Conservation (phyloP, 2,888 invertebrate species). For the Willowsia nigromaculata region DNA sequence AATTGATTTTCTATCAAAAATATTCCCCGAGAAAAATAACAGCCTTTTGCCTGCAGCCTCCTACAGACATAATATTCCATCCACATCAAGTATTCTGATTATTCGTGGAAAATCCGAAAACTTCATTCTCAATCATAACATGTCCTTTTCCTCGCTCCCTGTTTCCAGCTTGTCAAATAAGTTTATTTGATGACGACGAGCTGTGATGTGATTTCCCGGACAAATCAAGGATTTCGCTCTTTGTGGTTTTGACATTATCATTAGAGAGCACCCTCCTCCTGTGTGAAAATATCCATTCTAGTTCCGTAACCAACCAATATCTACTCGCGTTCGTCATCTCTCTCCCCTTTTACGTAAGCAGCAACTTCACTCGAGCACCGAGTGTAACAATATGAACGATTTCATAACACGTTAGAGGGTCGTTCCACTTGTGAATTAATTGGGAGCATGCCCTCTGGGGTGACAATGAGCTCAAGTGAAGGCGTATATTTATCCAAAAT, state of each 20-base stretch:
- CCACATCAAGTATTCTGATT: no score
- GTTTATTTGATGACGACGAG: neutral
- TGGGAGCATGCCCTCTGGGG: constrained; percentile 39
- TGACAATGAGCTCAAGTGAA: constrained; percentile 44
- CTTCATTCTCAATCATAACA: no score
- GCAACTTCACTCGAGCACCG: no score
- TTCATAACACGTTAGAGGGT: no score
- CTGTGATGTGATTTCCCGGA: neutral
- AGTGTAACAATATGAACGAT: no score
- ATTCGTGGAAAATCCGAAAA: no score
- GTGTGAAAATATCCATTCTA: neutral
- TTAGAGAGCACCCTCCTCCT: neutral
- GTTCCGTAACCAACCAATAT: neutral
- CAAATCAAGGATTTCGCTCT: constrained; percentile 32
- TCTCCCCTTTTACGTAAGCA: no score
- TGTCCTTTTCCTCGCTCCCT: neutral
- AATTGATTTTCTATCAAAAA: no score
- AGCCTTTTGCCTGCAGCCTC: no score
- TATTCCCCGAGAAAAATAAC: no score
- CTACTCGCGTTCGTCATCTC: neutral
- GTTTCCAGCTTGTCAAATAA: neutral
- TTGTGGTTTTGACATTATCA: constrained; percentile 49
- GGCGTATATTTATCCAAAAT: no score
- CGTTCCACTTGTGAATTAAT: constrained; percentile 17
- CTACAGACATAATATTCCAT: no score